Evolutionary conservation across 1,140 invertebrate genomes (phyloP).

Genomic region (Glomeris maerens): DNA sequence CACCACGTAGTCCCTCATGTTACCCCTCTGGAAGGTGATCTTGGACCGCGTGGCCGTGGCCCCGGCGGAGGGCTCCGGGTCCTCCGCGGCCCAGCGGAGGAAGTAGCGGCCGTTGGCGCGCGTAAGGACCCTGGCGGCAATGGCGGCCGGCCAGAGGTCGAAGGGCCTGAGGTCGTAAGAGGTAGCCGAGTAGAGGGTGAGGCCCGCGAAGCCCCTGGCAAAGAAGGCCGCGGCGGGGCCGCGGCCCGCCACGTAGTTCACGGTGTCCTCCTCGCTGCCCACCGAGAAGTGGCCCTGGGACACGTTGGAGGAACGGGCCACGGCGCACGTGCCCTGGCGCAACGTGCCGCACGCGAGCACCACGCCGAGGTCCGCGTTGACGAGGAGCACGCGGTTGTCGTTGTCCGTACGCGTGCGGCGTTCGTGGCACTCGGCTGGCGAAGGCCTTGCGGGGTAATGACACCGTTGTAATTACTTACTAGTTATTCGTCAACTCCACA

Average conservation of each 20-base stretch:
- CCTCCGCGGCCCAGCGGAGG: not conserved
- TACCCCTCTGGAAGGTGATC: not conserved
- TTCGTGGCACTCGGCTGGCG: not conserved
- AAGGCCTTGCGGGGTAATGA: too few relatives aligned
- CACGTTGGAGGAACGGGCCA: too few relatives aligned
- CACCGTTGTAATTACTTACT: too few relatives aligned
- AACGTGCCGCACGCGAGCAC: slow-evolving; percentile 14
- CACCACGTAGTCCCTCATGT: slow-evolving; percentile 11
- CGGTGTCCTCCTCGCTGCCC: slow-evolving; percentile 5
- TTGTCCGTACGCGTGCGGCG: too few relatives aligned
- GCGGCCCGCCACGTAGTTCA: slow-evolving; percentile 10
- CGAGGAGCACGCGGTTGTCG: too few relatives aligned
- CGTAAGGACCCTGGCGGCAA: slow-evolving; percentile 11
- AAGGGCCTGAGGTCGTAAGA: slow-evolving; percentile 17
- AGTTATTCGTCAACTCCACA: too few relatives aligned
- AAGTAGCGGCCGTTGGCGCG: slow-evolving; percentile 3
- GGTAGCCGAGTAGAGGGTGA: slow-evolving; percentile 11
- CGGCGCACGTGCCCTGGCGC: slow-evolving; percentile 16
- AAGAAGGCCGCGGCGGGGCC: slow-evolving; percentile 13
- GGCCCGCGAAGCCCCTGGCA: not conserved
- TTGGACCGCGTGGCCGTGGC: too few relatives aligned
- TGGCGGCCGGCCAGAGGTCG: slow-evolving; percentile 5
- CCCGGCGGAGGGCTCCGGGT: not conserved
- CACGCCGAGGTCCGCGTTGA: too few relatives aligned
- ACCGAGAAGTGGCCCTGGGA: slow-evolving; percentile 8